Evolutionary conservation across 37 sponge, comb jelly and placozoan genomes (phyloP), one percentile per base, ranked within the genome.

Genomic region (Amphimedon queenslandica): DNA sequence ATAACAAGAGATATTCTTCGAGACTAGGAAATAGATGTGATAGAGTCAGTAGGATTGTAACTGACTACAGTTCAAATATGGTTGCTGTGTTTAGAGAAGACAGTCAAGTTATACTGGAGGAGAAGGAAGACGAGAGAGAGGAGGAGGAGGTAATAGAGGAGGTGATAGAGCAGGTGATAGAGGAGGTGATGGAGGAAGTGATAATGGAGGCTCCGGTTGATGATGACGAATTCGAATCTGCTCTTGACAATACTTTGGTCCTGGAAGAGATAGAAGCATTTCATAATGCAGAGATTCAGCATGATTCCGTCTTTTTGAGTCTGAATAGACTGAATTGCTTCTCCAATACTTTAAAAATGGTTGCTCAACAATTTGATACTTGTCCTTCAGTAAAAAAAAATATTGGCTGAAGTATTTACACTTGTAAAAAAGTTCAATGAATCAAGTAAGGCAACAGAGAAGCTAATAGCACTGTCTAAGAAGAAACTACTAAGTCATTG

Each of bases 401-500:
- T 58, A 29, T 58, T 58, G 28, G 60, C 5, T 29, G 28, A 58
- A 58, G 60, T n/a, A n/a, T n/a, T 65, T 63, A 11, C 11, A 30
- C 18, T 60, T 10, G 63, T 74, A 34, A 24, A 30, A 21, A 63
- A 35, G 43, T 63, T 63, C 63, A 60, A 27, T 30, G 63, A 38
- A n/a, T 75, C 64, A 10, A 4, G 16, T n/a, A 75, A 63, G 4
- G 63, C 41, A 27, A 75, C 61, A 27, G 76, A 74, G 39, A 58
- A 23, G 38, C n/a, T n/a, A n/a, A n/a, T n/a, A n/a, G n/a, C n/a
- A n/a, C n/a, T n/a, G n/a, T n/a, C n/a, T n/a, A n/a, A n/a, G n/a
- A n/a, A n/a, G n/a, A n/a, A n/a, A 43, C 56, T 71, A 3, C 29
- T 71, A 20, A 2, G 16, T 27, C 36, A 71, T 35, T 71, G 72